Evolutionary conservation across 1,140 invertebrate genomes (phyloP).

Genomic region (Sminthurides bifidus): DNA sequence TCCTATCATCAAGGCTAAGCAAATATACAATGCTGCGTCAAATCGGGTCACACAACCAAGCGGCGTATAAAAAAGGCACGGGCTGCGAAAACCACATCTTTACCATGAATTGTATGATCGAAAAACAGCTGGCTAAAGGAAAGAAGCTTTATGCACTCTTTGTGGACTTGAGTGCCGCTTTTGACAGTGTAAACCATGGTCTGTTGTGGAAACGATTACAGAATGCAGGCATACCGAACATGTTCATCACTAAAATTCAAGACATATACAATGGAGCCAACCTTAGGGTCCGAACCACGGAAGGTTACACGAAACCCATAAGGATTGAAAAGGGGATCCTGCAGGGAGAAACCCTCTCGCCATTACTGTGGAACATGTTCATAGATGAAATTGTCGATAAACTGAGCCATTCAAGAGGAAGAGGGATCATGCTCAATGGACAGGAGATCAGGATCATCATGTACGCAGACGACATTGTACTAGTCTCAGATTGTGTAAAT

Average conservation of each 20-base stretch:
- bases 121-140: not conserved
- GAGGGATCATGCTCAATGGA: not conserved
- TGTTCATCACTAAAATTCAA: constrained; percentile 8
- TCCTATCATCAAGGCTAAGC: not conserved
- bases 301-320: not conserved
- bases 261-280: not conserved
- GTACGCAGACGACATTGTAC: not conserved
- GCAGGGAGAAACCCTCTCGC: constrained; percentile 10
- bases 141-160: constrained; percentile 16
- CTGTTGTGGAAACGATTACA: constrained; percentile 6
- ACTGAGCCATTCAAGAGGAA: not conserved
- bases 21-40: not conserved
- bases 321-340: constrained; percentile 2
- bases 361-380: not conserved
- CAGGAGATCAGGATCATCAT: not conserved
- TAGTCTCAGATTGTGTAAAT: not conserved
- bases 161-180: constrained; percentile 16
- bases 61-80: constrained; percentile 11
- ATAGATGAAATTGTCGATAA: not conserved
- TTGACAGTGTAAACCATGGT: constrained; percentile 12
- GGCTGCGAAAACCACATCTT: constrained; percentile 13
- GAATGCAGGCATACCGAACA: not conserved
- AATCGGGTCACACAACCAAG: constrained; percentile 10
- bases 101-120: constrained; percentile 1
- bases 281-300: not conserved